Evolutionary conservation across 2,888 invertebrate species (phyloP).

Genomic region (Apamea crenata): DNA sequence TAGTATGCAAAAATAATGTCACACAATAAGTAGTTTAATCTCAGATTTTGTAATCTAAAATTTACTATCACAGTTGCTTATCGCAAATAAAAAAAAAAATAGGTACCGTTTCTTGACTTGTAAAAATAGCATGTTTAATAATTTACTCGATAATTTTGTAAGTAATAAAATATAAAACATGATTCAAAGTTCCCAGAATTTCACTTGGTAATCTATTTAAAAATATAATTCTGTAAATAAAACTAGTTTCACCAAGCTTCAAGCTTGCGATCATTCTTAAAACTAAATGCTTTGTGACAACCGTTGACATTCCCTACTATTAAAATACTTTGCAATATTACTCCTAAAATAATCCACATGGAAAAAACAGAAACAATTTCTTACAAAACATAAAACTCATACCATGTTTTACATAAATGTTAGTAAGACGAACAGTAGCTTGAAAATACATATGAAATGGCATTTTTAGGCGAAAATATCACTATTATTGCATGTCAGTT

Average conservation of each 20-base stretch:
- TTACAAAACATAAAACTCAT: slow-evolving; percentile 64
- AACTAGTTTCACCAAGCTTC: slow-evolving; percentile 68
- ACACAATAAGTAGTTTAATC: slow-evolving; percentile 54
- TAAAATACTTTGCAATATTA: slow-evolving; percentile 65
- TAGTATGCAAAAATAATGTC: slow-evolving; percentile 56
- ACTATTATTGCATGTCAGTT: slow-evolving; percentile 53
- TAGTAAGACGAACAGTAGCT: slow-evolving; percentile 64
- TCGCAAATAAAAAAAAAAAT: slow-evolving; percentile 79
- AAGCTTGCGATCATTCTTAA: slow-evolving; percentile 76
- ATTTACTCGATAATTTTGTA: slow-evolving; percentile 53
- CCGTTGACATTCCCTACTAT: slow-evolving; percentile 64
- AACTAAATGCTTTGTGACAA: slow-evolving; percentile 83
- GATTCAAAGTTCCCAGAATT: slow-evolving; percentile 49
- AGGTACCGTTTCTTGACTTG: slow-evolving; percentile 36
- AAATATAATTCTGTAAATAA: slow-evolving; percentile 53
- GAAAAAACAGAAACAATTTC: slow-evolving; percentile 64
- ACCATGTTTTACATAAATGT: slow-evolving; percentile 57
- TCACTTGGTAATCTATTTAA: slow-evolving; percentile 37
- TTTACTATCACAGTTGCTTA: slow-evolving; percentile 88
- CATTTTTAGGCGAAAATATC: slow-evolving; percentile 59
- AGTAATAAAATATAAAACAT: slow-evolving; percentile 55
- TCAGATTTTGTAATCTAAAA: slow-evolving; percentile 76
- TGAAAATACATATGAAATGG: slow-evolving; percentile 55
- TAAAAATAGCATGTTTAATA: slow-evolving; percentile 43
- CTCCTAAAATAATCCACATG: slow-evolving; percentile 56